Base-by-base conservation (phyloP, 2,113 vertebrate species). In the Heterotilapia buettikoferi region DNA sequence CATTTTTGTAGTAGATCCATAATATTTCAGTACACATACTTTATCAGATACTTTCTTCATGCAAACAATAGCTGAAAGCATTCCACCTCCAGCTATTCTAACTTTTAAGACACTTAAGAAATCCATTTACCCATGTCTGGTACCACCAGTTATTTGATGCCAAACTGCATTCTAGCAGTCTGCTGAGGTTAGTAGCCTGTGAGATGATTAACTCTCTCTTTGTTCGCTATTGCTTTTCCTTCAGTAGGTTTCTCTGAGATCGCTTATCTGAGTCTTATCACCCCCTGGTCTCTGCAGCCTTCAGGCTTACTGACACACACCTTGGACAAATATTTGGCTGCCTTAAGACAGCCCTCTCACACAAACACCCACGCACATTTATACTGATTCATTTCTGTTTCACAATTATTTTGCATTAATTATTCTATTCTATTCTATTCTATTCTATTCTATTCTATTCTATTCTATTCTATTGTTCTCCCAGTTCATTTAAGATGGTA, bases 181-280 rank as follows among this genome's bases (percentile, higher is more conserved):
- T 53, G 33, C 33, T 57, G 79, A 90, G 91, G 92, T 93, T 88
- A 92, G 91, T 86, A 86, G 86, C 89, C 91, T 93, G 92, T 93
- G 90, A 92, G 94, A 95, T 96, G 90, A 96, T 96, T 96, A 96
- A 96, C 95, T 91, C 93, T 86, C 89, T 81, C 93, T 95, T 94
- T 94, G 93, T 96, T 90, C 78, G 87, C 90, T 85, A 83, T 92
- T 92, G 89, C 92, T 90, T 95, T 94, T 94, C 92, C 90, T 88
- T 85, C 85, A 86, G 86, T 18, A 88, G 71, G 87, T 94, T 94
- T 94, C 88, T 94, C 83, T 95, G 63, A 95, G 94, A 93, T 95
- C 90, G 93, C 93, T 95, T 94, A 95, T 96, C 94, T 90, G 14
- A 83, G 68, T 90, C 94, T 95, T 96, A 95, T 96, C 94, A 94